Evolutionary conservation across 2,888 invertebrate genomes (phyloP), one percentile per base, ranked within the genome.

Genomic region (Scrobipalpa costella): DNA sequence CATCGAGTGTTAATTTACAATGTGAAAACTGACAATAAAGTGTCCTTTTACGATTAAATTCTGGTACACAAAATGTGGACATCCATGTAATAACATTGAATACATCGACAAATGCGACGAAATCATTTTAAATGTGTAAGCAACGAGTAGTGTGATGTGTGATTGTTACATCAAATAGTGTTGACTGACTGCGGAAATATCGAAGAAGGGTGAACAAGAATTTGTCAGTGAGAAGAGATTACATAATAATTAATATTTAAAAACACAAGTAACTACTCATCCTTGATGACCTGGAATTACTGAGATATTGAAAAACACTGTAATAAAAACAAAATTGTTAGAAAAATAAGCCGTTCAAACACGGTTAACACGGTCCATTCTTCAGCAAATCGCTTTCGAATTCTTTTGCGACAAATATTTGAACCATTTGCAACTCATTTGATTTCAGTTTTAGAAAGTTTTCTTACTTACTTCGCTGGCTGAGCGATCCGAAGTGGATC

Each of bases 161-260:
- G 72, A 79, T 52, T 21, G 76, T 80, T 80, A 86, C 80, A 86
- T 81, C 74, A 71, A 80, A 73, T 65, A 68, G 88, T 89, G 87
- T 85, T 88, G 90, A 90, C 90, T 90, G 90, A 90, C 89, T 75
- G 52, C 52, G n/a, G 19, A 34, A n/a, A 33, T 27, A 27, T 11
- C 9, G 17, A 21, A 49, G 21, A 17, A 49, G 3, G 21, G 50
- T 52, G 50, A 52, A 21, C 21, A 21, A 8, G 17, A 9, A 19
- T 49, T 19, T 21, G 21, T 21, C 9, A 49, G 17, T 49, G 17
- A 49, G 9, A 19, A 17, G 5, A 13, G 2, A 52, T 21, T 52
- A 21, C 13, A 13, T 21, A 21, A 13, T 21, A 11, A 21, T 52
- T 27, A 11, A 13, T 13, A 21, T 21, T 13, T 13, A 27, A 21